phyloP scores from a whole-genome alignment of 1,140 invertebrate species.

The Bombus terrestris region DNA sequence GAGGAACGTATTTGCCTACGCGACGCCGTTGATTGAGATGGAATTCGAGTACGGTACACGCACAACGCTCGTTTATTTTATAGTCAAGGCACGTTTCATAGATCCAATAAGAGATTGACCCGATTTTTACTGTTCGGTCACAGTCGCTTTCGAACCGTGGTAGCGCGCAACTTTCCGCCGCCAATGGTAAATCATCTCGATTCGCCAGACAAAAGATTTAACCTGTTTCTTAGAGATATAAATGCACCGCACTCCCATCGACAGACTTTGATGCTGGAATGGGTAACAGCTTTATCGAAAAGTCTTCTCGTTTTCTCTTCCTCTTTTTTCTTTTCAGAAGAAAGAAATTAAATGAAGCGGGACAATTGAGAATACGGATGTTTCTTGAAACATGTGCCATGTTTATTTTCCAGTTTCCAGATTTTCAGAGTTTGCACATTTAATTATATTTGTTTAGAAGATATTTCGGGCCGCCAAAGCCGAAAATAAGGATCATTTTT shows the following conservation, averaged over 20 bases:
- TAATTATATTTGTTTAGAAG: no score
- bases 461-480: no score
- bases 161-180: not conserved
- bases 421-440: no score
- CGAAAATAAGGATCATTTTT: no score
- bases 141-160: constrained; percentile 29
- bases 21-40: constrained; percentile 39
- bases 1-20: constrained; percentile 33
- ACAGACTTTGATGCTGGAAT: not conserved
- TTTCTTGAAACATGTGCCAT: no score
- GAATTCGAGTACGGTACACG: constrained; percentile 41
- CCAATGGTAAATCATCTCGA: constrained; percentile 15
- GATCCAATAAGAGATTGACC: constrained; percentile 64
- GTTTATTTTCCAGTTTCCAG: no score
- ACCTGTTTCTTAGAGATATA: not conserved
- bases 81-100: constrained; percentile 64
- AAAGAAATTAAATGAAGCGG: no score
- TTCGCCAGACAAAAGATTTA: constrained; percentile 1
- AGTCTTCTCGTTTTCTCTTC: not conserved
- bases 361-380: no score
- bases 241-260: not conserved
- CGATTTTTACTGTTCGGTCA: constrained; percentile 50
- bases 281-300: not conserved
- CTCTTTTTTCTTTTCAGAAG: no score
- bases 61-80: constrained; percentile 49